These are phyloP conservation scores for Gerris buenoi DNA, from an alignment of 1,140 invertebrate species.

Conservation along the genomic window DNA sequence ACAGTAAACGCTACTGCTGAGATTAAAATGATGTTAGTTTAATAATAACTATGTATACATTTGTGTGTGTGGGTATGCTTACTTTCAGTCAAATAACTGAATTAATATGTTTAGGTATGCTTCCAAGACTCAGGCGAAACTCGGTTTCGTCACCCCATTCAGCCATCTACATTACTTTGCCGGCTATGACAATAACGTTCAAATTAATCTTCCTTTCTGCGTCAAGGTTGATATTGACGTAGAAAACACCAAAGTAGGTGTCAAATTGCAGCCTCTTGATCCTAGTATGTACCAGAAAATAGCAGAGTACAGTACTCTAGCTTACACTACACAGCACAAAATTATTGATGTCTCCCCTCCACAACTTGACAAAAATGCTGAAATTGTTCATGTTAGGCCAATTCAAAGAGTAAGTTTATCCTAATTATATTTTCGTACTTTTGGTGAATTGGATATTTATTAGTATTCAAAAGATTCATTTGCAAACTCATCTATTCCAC, in stretches of 20 bases:
- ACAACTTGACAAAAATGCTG: constrained; percentile 24
- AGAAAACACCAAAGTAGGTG: constrained; percentile 28
- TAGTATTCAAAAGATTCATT: not conserved
- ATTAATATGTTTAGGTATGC: constrained; percentile 23
- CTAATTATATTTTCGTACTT: not conserved
- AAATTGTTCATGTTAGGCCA: constrained; percentile 26
- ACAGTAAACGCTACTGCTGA: constrained; percentile 30
- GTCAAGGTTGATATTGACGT: constrained; percentile 31
- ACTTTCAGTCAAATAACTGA: not conserved
- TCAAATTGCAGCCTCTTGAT: constrained; percentile 33
- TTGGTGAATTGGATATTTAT: not conserved
- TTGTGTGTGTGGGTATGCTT: not conserved
- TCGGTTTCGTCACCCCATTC: constrained; percentile 46
- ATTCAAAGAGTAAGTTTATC: constrained; percentile 19
- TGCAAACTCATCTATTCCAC: not conserved
- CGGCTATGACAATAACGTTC: constrained; percentile 41
- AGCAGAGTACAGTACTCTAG: constrained; percentile 37
- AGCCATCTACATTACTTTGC: constrained; percentile 37
- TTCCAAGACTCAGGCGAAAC: constrained; percentile 35
- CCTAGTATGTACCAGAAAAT: constrained; percentile 30
- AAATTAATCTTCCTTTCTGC: constrained; percentile 37
- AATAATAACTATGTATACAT: not conserved
- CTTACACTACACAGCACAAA: constrained; percentile 39
- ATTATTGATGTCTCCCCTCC: constrained; percentile 35
- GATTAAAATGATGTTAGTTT: constrained; percentile 28